Conservation (phyloP, 2,113 vertebrate genomes). For the Pedetes capensis region DNA sequence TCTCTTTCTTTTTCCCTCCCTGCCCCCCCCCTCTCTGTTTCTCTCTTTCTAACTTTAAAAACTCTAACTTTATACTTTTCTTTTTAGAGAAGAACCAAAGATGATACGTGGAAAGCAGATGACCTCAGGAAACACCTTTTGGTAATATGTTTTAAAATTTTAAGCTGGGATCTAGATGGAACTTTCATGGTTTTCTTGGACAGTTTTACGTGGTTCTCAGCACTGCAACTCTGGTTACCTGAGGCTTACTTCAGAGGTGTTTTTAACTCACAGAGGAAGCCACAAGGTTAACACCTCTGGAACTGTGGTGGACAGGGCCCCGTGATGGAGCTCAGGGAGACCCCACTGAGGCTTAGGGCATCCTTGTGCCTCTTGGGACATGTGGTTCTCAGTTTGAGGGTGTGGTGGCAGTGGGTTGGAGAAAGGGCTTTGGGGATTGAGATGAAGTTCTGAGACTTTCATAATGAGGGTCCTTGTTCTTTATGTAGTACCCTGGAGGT, state of each 20-base stretch:
- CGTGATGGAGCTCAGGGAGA: background rate
- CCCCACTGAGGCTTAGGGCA: background rate
- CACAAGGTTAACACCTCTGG: background rate
- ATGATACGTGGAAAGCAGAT: conserved; percentile 95
- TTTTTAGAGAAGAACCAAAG: conserved; percentile 90
- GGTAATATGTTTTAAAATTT: conserved; percentile 80
- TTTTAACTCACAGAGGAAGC: background rate
- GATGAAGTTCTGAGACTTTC: background rate
- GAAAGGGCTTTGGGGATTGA: background rate
- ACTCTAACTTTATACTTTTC: conserved; percentile 55
- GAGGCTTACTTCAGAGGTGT: background rate
- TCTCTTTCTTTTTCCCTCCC: no score
- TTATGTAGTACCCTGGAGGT: background rate
- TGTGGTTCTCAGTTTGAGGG: background rate
- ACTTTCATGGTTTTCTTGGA: background rate
- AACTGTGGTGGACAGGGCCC: background rate
- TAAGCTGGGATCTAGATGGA: background rate
- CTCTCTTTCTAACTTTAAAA: no score
- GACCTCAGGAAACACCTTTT: conserved; percentile 90
- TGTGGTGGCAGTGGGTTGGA: no score
- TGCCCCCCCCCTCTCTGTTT: no score
- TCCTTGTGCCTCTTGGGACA: background rate
- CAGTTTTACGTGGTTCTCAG: background rate
- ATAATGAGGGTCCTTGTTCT: background rate
- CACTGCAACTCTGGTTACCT: background rate